These are phyloP conservation scores for Molossus alvarezi DNA, from an alignment of 2,797 vertebrate species.

Conservation along the genomic window DNA sequence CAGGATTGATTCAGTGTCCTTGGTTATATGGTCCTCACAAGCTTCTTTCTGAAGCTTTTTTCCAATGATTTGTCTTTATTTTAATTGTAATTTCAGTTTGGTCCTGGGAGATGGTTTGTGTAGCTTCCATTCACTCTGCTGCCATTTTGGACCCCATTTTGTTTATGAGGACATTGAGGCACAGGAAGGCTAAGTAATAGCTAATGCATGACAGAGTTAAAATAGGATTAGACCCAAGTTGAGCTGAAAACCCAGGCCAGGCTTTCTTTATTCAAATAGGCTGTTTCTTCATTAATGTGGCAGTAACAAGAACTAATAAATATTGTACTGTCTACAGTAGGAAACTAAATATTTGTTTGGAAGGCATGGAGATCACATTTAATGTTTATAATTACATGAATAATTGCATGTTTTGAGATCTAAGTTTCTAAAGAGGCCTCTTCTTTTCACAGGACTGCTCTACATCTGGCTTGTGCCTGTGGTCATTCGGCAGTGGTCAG, in stretches of 20 bases:
- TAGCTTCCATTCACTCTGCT: too few relatives aligned
- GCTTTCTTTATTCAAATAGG: neutral
- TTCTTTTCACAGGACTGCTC: constrained; percentile 92
- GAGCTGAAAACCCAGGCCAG: neutral
- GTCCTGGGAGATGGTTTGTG: too few relatives aligned
- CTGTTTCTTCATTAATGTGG: neutral
- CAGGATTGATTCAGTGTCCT: too few relatives aligned
- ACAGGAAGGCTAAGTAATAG: neutral
- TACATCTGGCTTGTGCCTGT: constrained; percentile 94
- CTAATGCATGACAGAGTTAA: neutral
- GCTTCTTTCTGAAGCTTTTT: too few relatives aligned
- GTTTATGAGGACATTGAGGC: neutral
- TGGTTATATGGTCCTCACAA: too few relatives aligned
- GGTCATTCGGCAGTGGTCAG: constrained; percentile 94
- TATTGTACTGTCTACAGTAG: neutral
- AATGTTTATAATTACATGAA: constrained; percentile 72
- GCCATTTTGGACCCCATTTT: too few relatives aligned
- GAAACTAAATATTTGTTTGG: neutral
- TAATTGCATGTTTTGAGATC: constrained; percentile 79
- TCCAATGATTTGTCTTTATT: too few relatives aligned
- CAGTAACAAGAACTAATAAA: neutral
- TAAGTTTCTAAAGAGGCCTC: neutral
- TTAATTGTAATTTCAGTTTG: too few relatives aligned
- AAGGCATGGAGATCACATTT: neutral
- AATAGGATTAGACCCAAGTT: neutral